These are phyloP conservation scores for Australoheros facetus DNA, from an alignment of 2,797 vertebrate genomes.

Conservation along the genomic window DNA sequence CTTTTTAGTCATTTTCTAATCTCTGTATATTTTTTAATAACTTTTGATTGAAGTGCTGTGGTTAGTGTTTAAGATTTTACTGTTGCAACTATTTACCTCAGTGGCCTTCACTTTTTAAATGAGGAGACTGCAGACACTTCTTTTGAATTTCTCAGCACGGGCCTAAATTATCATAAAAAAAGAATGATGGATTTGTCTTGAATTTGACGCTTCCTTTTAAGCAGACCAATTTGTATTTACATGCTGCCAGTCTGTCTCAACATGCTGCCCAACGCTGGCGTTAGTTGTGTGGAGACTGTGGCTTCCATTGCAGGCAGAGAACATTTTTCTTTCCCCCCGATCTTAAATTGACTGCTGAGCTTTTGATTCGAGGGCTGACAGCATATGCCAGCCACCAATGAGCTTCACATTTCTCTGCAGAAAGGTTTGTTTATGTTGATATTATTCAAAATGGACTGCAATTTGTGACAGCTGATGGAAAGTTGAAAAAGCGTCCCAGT, in stretches of 20 bases:
- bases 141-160: conserved; percentile 10
- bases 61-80: not conserved
- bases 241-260: conserved; percentile 44
- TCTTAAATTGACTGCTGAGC: conserved; percentile 62
- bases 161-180: conserved; percentile 18
- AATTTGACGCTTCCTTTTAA: conserved; percentile 32
- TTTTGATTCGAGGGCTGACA: conserved; percentile 56
- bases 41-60: not conserved
- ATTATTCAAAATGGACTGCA: conserved; percentile 50
- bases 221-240: conserved; percentile 41
- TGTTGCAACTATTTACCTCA: not conserved
- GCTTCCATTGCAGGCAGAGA: conserved; percentile 46
- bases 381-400: conserved; percentile 42
- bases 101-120: not conserved
- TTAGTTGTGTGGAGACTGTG: conserved; percentile 47
- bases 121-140: not conserved
- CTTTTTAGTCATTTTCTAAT: not conserved
- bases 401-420: conserved; percentile 39
- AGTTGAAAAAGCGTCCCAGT: conserved; percentile 36
- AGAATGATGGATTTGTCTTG: conserved; percentile 10
- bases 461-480: conserved; percentile 49
- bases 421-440: conserved; percentile 57
- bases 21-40: not conserved
- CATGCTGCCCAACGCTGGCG: conserved; percentile 33
- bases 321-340: conserved; percentile 43